Percentiles rank a stretch among this genome's conserved stretches.
phyloP scores from a whole-genome alignment of 2,113 vertebrate species.

The Oceanites oceanicus region DNA sequence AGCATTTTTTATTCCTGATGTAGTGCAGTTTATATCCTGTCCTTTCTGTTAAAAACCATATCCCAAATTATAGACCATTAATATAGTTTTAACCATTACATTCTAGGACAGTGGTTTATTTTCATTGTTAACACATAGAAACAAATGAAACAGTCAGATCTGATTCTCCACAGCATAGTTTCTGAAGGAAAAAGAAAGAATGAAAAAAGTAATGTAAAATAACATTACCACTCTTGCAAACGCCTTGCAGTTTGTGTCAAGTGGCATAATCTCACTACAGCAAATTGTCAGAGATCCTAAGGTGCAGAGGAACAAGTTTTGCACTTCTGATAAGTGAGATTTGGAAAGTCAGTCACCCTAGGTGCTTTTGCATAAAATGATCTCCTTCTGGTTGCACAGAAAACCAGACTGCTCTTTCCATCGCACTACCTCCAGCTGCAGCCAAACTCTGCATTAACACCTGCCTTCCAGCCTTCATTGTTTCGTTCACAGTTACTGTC shows the following conservation, averaged over 20 bases:
- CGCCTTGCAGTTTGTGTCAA: background rate
- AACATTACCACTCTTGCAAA: slow-evolving; percentile 14
- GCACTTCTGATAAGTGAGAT: slow-evolving; percentile 51
- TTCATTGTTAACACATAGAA: slow-evolving; percentile 1
- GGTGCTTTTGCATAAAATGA: slow-evolving; percentile 55
- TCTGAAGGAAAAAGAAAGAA: slow-evolving; percentile 13
- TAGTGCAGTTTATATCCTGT: background rate
- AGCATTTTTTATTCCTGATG: slow-evolving; percentile 1
- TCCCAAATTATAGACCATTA: background rate
- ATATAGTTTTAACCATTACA: slow-evolving; percentile 32
- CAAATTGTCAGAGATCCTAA: slow-evolving; percentile 49
- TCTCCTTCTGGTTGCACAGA: slow-evolving; percentile 13
- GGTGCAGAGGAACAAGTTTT: slow-evolving; percentile 47
- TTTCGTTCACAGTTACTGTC: slow-evolving; percentile 27
- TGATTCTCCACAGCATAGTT: background rate
- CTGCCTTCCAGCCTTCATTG: slow-evolving; percentile 19
- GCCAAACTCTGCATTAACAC: background rate
- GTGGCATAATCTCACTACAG: slow-evolving; percentile 45
- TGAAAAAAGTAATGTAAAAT: slow-evolving; percentile 1
- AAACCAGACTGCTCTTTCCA: slow-evolving; percentile 12
- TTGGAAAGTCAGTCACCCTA: slow-evolving; percentile 29
- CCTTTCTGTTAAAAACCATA: background rate
- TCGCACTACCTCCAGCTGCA: background rate
- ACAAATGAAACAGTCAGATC: slow-evolving; percentile 35
- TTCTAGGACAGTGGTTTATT: slow-evolving; percentile 15